Percentiles rank a stretch among this genome's conserved stretches.
phyloP scores from a whole-genome alignment of 2,797 vertebrate genomes.

The Molossus molossus region DNA sequence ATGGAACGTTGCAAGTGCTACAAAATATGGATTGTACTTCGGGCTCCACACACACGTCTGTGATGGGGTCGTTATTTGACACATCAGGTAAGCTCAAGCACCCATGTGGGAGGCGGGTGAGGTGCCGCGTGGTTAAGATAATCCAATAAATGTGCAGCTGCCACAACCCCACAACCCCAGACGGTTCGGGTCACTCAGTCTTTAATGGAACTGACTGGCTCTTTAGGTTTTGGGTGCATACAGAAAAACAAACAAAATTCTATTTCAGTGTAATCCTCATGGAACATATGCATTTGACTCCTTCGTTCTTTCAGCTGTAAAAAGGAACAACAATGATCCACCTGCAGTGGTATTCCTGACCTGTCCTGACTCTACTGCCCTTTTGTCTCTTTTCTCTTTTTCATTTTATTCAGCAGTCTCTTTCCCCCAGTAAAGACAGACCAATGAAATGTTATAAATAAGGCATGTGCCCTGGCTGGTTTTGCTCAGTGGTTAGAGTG shows the following conservation, averaged over 20 bases:
- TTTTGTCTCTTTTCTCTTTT: background rate
- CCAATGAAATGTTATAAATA: conserved; percentile 33
- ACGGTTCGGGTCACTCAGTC: background rate
- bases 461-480: background rate
- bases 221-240: conserved; percentile 17
- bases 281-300: background rate
- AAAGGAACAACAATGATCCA: background rate
- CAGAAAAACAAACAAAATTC: conserved; percentile 33
- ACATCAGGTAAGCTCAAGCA: background rate
- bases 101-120: background rate
- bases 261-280: background rate
- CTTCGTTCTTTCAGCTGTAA: conserved; percentile 35
- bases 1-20: background rate
- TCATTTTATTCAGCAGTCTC: conserved; percentile 18
- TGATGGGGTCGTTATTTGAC: background rate
- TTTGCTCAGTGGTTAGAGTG: too few relatives aligned
- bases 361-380: background rate
- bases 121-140: background rate
- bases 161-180: background rate
- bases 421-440: conserved; percentile 10
- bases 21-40: background rate
- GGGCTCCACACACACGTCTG: background rate
- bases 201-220: background rate
- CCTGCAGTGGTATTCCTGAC: background rate
- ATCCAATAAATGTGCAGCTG: background rate